A percentile compares a stretch with the other conserved stretches of the same genome.
phyloP scores from a whole-genome alignment of 1,140 invertebrate species.

The Homalodisca vitripennis region DNA sequence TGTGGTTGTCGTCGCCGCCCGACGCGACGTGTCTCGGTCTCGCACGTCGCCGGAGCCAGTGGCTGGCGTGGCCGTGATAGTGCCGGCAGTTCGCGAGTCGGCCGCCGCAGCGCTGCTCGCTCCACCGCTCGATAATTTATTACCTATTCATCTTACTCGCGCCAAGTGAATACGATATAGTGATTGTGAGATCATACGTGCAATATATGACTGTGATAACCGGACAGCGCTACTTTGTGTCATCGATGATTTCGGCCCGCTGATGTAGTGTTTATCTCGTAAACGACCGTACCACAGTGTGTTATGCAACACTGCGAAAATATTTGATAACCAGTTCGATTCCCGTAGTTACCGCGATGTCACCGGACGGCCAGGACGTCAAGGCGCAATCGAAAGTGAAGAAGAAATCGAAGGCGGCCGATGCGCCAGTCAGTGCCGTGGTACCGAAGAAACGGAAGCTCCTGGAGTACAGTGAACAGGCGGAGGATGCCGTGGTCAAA shows the following conservation, averaged over 20 bases:
- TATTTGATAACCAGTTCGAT: background rate
- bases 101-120: constrained; percentile 2
- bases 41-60: background rate
- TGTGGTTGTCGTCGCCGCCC: background rate
- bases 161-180: constrained; percentile 9
- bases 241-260: no score
- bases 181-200: no score
- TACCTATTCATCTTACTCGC: constrained; percentile 17
- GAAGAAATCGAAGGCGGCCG: constrained; percentile 6
- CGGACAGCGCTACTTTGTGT: no score
- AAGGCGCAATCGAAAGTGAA: background rate
- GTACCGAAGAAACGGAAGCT: constrained; percentile 17
- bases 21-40: background rate
- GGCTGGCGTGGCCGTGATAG: background rate
- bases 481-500: constrained; percentile 12
- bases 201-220: no score
- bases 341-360: constrained; percentile 21
- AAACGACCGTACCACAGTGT: no score
- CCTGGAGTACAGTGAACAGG: background rate
- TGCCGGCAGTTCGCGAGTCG: background rate
- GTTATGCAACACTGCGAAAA: background rate
- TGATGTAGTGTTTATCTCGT: no score
- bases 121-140: constrained; percentile 19
- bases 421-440: background rate
- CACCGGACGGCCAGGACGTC: constrained; percentile 19